A percentile compares a stretch with the other conserved stretches of the same genome.
These are phyloP conservation scores for Lophotis ruficrista DNA, from an alignment of 2,113 vertebrate species.

Conservation along the genomic window DNA sequence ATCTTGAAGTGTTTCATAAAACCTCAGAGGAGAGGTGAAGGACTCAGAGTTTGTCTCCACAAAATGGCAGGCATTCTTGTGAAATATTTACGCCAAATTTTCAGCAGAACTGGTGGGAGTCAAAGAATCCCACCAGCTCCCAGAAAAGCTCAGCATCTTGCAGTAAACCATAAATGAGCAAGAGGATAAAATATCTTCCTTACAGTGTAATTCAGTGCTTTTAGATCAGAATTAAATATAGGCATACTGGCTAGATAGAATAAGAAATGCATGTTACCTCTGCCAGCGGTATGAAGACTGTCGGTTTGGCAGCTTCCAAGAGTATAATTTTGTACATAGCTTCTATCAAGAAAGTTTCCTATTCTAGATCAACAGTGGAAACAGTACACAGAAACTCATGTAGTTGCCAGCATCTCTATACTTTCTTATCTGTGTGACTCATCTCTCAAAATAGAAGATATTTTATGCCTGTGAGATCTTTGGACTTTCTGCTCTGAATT, in stretches of 20 bases:
- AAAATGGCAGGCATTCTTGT: neutral
- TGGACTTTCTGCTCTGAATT: neutral
- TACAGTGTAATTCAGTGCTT: neutral
- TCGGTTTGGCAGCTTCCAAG: constrained; percentile 27
- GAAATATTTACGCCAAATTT: constrained; percentile 14
- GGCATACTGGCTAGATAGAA: neutral
- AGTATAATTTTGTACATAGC: constrained; percentile 19
- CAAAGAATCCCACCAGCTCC: neutral
- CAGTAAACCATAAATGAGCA: constrained; percentile 45
- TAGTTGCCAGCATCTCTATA: neutral
- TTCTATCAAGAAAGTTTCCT: constrained; percentile 39
- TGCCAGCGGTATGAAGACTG: constrained; percentile 38
- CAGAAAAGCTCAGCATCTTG: constrained; percentile 36
- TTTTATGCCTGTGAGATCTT: neutral
- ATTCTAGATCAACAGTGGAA: constrained; percentile 9
- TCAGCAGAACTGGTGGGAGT: constrained; percentile 18
- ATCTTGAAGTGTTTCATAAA: neutral
- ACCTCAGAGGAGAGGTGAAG: neutral
- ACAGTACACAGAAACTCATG: constrained; percentile 26
- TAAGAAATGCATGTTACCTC: constrained; percentile 13
- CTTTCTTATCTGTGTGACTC: constrained; percentile 18
- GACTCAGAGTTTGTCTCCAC: neutral
- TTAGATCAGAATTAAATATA: constrained; percentile 39
- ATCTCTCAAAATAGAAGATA: constrained; percentile 7
- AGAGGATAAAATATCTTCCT: constrained; percentile 36